These are phyloP conservation scores for Euwallacea similis DNA, from an alignment of 1,140 invertebrate species.

Conservation along the genomic window DNA sequence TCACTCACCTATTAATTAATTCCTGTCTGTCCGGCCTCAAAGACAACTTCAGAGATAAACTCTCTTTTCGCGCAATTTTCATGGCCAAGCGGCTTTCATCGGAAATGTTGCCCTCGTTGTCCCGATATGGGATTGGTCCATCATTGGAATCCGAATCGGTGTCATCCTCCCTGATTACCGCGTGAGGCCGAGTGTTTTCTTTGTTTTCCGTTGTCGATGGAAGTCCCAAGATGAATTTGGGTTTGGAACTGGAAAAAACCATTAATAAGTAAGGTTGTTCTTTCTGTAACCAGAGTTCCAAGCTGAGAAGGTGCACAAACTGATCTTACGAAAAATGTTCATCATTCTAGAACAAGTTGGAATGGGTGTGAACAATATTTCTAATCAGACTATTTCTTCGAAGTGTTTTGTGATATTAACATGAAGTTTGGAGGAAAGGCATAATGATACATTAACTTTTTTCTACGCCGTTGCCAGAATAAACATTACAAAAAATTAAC, in stretches of 20 bases:
- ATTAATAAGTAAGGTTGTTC: too few relatives aligned
- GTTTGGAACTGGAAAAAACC: slow-evolving; percentile 65
- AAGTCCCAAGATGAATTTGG: slow-evolving; percentile 68
- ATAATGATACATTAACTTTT: too few relatives aligned
- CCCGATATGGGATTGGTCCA: slow-evolving; percentile 54
- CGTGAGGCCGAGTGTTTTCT: slow-evolving; percentile 79
- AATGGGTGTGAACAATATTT: too few relatives aligned
- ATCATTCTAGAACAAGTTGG: too few relatives aligned
- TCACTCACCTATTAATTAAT: slow-evolving; percentile 72
- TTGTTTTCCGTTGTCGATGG: slow-evolving; percentile 80
- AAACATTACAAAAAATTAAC: too few relatives aligned
- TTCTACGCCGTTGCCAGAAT: too few relatives aligned
- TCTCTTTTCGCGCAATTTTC: slow-evolving; percentile 94
- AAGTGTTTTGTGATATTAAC: too few relatives aligned
- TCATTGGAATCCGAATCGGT: slow-evolving; percentile 76
- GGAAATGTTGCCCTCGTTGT: slow-evolving; percentile 52
- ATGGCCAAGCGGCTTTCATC: slow-evolving; percentile 70
- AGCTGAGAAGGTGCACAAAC: too few relatives aligned
- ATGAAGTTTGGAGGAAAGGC: too few relatives aligned
- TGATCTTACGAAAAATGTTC: too few relatives aligned
- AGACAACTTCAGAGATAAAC: slow-evolving; percentile 90
- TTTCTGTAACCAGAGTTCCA: too few relatives aligned
- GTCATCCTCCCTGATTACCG: slow-evolving; percentile 63
- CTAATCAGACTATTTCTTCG: too few relatives aligned
- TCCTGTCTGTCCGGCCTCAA: slow-evolving; percentile 90